phyloP scores from a whole-genome alignment of 92 coral and sea anemone genomes.

The Porites divaricata region DNA sequence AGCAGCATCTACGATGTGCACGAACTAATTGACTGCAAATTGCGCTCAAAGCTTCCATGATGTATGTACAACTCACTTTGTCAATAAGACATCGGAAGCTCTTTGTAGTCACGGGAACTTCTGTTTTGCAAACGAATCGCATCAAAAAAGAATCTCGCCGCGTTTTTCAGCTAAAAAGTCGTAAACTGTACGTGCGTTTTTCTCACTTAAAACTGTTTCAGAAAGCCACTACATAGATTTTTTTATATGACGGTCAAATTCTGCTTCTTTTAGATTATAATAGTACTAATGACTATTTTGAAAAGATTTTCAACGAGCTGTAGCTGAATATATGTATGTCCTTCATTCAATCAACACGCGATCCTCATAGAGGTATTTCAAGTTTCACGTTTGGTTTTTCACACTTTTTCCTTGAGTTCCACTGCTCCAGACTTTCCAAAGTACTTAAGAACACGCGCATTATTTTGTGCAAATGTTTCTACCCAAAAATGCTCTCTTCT shows the following conservation, averaged over 20 bases:
- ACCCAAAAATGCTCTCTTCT: not conserved
- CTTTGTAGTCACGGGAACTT: constrained; percentile 31
- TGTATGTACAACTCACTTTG: constrained; percentile 35
- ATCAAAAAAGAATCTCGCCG: not conserved
- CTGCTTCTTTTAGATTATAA: not conserved
- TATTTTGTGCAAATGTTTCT: not conserved
- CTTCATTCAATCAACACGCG: not conserved
- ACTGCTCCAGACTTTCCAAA: not conserved
- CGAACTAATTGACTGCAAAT: constrained; percentile 47
- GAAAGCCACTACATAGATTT: not conserved
- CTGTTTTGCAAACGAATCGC: not conserved
- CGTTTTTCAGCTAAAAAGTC: not conserved
- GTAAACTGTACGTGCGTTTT: not conserved
- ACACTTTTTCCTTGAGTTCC: not conserved
- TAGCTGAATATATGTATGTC: not conserved
- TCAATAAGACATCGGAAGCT: constrained; percentile 38
- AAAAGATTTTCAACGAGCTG: not conserved
- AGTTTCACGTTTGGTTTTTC: not conserved
- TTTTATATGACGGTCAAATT: not conserved
- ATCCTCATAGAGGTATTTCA: not conserved
- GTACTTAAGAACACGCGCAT: not conserved
- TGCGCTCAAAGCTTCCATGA: constrained; percentile 26
- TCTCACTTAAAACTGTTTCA: not conserved
- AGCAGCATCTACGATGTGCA: not conserved
- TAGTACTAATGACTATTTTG: not conserved